Base-by-base conservation (phyloP, 2,113 vertebrate genomes). In the Pontoporia blainvillei region DNA sequence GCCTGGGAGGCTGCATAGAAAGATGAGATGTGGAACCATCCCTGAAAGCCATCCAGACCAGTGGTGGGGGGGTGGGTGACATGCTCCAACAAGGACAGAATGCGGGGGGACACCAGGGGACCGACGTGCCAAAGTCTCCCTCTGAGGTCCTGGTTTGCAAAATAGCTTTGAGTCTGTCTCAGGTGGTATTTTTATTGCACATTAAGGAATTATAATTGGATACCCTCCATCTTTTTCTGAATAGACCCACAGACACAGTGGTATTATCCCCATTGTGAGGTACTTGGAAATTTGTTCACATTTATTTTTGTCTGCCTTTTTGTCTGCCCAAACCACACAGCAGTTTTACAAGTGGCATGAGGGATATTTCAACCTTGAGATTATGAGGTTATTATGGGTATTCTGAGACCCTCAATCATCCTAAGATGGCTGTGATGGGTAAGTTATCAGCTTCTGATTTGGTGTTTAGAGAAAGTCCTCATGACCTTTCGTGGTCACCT, bases 211-310 rank as follows among this genome's bases (percentile, higher is more conserved):
- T 88, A 66, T 81, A 88, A 82, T 66, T 88, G 25, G 12, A 71
- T 61, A 71, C n/a, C 29, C 41, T 49, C 25, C 41, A 81, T 82
- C 23, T 76, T 88, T 88, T 88, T 88, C 67, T 49, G 57, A 88
- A 67, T 31, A 34, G n/a, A 6, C n/a, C 57, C 34, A 34, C 12
- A 54, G 57, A 34, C 20, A 36, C 59, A 39, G 20, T 81, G 64
- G 54, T 20, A 36, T 54, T 59, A n/a, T 71, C n/a, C 44, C 12
- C 25, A 39, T 61, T 57, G 73, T 93, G 41, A 76, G 75, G 39
- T 67, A 49, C 46, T 92, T 31, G 44, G 36, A 82, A 76, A 71
- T 78, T 91, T 88, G 36, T 91, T 93, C 61, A 88, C 46, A 93
- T 86, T 82, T 76, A 88, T 89, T 86, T 31, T 23, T 76, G 10